These are phyloP conservation scores for Chlorops oryzae DNA, from an alignment of 1,140 invertebrate genomes.

Conservation along the genomic window DNA sequence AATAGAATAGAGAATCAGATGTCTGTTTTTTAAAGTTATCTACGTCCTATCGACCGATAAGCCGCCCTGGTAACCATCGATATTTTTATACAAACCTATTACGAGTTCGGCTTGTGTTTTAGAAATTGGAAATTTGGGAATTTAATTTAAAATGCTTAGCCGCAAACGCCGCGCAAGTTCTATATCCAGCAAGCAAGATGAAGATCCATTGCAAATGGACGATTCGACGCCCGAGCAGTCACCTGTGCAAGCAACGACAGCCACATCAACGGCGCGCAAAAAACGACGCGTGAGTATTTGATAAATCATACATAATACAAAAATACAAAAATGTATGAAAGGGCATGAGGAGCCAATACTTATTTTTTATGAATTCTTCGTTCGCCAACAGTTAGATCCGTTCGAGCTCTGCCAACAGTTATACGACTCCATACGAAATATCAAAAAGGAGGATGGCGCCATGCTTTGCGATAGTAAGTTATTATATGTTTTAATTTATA, in stretches of 20 bases:
- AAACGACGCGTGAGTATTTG: conserved; percentile 9
- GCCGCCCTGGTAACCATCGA: too few species aligned
- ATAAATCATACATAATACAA: background rate
- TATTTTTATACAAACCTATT: too few species aligned
- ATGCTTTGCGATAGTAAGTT: conserved; percentile 89
- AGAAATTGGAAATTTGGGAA: too few species aligned
- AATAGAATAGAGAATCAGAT: too few species aligned
- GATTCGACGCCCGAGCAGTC: conserved; percentile 55
- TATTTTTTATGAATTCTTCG: too few species aligned
- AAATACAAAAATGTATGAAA: background rate
- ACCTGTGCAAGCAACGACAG: conserved; percentile 21
- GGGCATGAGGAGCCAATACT: background rate
- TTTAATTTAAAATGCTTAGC: conserved; percentile 37
- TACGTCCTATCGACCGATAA: too few species aligned
- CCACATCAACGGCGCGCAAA: conserved; percentile 11
- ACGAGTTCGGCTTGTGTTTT: too few species aligned
- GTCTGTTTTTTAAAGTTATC: too few species aligned
- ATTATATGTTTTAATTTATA: too few species aligned
- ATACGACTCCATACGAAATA: conserved; percentile 84
- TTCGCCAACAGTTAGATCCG: conserved; percentile 46
- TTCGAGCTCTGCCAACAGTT: conserved; percentile 85
- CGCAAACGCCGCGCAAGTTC: conserved; percentile 44
- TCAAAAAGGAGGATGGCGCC: conserved; percentile 87
- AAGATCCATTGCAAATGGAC: conserved; percentile 42
- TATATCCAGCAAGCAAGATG: conserved; percentile 38